Percentiles rank a stretch among this genome's conserved stretches.
Conservation (phyloP, 2,113 vertebrate species). For the Cheilinus undulatus region DNA sequence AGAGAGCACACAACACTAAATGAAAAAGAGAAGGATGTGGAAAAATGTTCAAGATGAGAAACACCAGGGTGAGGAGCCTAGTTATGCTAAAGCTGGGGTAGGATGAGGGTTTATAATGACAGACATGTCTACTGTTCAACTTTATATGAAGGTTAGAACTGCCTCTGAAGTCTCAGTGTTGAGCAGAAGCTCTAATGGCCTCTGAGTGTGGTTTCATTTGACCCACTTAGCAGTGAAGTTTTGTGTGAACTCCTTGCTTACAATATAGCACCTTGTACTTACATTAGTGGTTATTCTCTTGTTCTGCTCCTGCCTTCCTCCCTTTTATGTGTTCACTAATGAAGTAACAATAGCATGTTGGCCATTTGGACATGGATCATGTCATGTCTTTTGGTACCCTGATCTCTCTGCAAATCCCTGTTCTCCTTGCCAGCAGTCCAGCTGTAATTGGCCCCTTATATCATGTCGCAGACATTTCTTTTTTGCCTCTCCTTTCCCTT, state of each 20-base stretch:
- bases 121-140: neutral
- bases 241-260: conserved; percentile 16
- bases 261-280: conserved; percentile 23
- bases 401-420: conserved; percentile 17
- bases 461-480: conserved; percentile 16
- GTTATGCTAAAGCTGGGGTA: too few relatives aligned
- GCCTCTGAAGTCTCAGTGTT: neutral
- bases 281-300: neutral
- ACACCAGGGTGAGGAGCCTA: too few relatives aligned
- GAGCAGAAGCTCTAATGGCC: neutral
- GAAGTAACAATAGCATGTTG: conserved; percentile 21
- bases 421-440: conserved; percentile 17
- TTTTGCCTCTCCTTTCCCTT: neutral
- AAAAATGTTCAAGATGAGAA: too few relatives aligned
- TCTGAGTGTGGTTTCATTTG: conserved; percentile 28
- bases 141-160: neutral
- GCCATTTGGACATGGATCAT: conserved; percentile 25
- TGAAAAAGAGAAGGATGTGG: too few relatives aligned
- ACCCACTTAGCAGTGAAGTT: conserved; percentile 1
- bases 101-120: too few relatives aligned
- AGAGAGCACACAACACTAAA: too few relatives aligned
- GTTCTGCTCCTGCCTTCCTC: neutral
- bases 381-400: conserved; percentile 25
- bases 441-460: conserved; percentile 48
- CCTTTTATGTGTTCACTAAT: conserved; percentile 28